Base-by-base conservation (phyloP, 2,888 invertebrate genomes). In the Drosophila histrio region DNA sequence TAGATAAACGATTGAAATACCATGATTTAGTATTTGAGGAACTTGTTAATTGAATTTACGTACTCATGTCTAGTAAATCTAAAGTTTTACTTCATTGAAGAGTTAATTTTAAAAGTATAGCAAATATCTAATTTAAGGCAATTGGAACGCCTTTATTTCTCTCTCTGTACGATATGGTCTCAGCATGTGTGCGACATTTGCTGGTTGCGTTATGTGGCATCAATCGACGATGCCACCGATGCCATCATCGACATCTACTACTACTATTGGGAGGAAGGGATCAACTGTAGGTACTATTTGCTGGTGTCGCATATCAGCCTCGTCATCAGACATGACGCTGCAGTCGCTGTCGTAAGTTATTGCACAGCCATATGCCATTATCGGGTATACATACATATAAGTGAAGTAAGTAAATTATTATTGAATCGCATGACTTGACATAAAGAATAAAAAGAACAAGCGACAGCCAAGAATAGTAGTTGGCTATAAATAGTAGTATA, bases 301-400 rank as follows among this genome's bases (percentile, higher is more conserved):
- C 6, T 44, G 36, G 54, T 72, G 65, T 71, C 49, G 57, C 64
- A 76, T 71, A 70, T 59, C 58, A 71, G 65, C 64, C 54, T 9
- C 47, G 65, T 71, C 64, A 74, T 70, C 49, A 62, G 44, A 46
- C 60, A 73, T 65, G 70, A 70, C 71, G 50, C 24, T 68, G 61
- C 68, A 57, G 28, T 54, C 34, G 15, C 49, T 39, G 24, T 38
- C 47, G 28, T 39, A 36, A 50, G 43, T 62, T 72, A 72, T 62
- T 66, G 44, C 46, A 44, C 13, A 47, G 68, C 43, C 63, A 64
- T 54, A 21, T 57, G 54, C 59, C 44, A 65, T 49, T 59, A 68
- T 50, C 19, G 53, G 26, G 34, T 43, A 53, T 56, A n/a, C n/a
- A n/a, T n/a, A n/a, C n/a, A n/a, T n/a, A n/a, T n/a, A n/a, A n/a